Evolutionary conservation across 2,797 vertebrate species (phyloP).

Genomic region (Erethizon dorsatum): DNA sequence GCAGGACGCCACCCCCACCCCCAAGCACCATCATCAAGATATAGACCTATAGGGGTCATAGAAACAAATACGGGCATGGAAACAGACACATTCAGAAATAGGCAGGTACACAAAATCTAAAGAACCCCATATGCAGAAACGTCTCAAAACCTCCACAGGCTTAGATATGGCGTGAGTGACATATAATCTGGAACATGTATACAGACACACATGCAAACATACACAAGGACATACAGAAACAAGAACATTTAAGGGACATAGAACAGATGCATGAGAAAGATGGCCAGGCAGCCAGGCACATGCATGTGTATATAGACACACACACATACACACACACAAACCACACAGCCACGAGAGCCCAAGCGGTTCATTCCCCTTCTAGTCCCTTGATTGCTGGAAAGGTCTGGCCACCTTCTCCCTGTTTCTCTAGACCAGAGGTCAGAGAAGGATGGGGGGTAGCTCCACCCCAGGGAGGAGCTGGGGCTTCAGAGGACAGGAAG

Average conservation of each 20-base stretch:
- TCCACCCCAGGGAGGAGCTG: conserved; percentile 80
- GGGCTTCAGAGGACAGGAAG: conserved; percentile 80
- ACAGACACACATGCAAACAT: conserved; percentile 16
- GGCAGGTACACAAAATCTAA: background rate
- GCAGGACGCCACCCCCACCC: background rate
- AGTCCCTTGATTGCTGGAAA: conserved; percentile 67
- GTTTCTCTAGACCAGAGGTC: conserved; percentile 72
- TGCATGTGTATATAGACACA: accelerated
- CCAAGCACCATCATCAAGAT: background rate
- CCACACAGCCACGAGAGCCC: conserved; percentile 9
- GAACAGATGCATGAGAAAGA: conserved; percentile 11
- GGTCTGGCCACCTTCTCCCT: conserved; percentile 55
- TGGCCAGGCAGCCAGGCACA: background rate
- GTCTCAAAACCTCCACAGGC: conserved; percentile 45
- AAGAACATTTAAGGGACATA: conserved; percentile 59
- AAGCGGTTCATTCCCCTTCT: conserved; percentile 40
- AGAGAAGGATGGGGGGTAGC: conserved; percentile 63
- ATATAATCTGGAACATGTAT: conserved; percentile 18
- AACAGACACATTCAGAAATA: background rate
- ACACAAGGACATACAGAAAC: conserved; percentile 38
- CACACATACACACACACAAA: background rate
- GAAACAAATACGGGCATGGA: conserved; percentile 22
- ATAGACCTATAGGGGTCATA: background rate
- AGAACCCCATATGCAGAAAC: conserved; percentile 35
- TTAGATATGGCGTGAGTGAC: conserved; percentile 44